Evolutionary conservation across 37 sponge, comb jelly and placozoan species (phyloP), one percentile per base, ranked within the genome.

Genomic region (Haliclona indistincta): DNA sequence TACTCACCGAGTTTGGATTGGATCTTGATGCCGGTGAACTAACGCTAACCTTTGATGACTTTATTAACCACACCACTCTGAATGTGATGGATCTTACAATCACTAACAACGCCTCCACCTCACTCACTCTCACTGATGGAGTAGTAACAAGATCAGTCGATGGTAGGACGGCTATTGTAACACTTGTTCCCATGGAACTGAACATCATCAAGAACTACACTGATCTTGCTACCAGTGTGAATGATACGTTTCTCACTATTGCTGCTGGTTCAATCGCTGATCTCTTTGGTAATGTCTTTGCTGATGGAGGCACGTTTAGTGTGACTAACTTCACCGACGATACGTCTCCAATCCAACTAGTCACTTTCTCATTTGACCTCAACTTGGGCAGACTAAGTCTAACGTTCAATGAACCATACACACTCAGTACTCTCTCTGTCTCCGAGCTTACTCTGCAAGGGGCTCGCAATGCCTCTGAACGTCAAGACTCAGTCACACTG

Each of bases 41-140:
- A 22, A 76, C 68, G 36, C 55, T 93, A 40, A 85, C 89, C 2
- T 93, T 93, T 68, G 43, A 75, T 85, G 93, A 93, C 37, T 88
- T 87, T 52, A 69, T 88, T 45, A 53, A 93, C 61, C 66, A 64
- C 35, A 54, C 33, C 0, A 81, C 61, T 30, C 52, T 93, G 23
- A 49, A 38, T 20, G n/a, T 73, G 22, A 51, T 23, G 11, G 36
- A 28, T 35, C 62, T 93, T 25, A 53, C 71, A 2, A 67, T 93
- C 29, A 86, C 84, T 56, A 80, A 88, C 54, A 64, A 70, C 23
- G 67, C 67, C 19, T 38, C 76, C 22, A 56, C 81, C 22, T 20
- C 71, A 5, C 3, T 30, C 42, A 37, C 65, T 3, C 25, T 49
- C 26, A 65, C 74, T 43, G 89, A 82, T 8, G 86, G 86, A 26